phyloP scores from a whole-genome alignment of 2,888 invertebrate genomes.

The Ecdyonurus torrentis region DNA sequence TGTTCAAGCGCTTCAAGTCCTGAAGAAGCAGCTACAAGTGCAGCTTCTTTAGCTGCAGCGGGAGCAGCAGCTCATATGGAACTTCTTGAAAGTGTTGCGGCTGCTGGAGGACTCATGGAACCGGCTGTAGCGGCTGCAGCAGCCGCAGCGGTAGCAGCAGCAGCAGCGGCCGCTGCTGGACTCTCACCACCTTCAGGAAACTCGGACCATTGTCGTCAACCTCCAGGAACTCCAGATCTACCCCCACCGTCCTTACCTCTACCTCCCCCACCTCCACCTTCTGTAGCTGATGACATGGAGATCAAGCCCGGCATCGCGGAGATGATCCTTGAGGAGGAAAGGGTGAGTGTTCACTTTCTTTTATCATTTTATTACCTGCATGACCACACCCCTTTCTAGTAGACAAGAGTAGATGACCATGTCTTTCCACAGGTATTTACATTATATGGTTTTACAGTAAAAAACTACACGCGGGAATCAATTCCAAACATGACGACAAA shows the following conservation, averaged over 20 bases:
- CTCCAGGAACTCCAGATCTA: constrained; percentile 23
- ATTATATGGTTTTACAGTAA: too few species aligned
- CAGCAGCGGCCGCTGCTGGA: constrained; percentile 14
- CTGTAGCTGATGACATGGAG: constrained; percentile 55
- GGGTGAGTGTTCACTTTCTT: constrained; percentile 50
- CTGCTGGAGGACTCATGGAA: neutral
- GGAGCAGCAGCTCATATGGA: constrained; percentile 2
- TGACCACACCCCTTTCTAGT: too few species aligned
- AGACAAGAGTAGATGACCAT: too few species aligned
- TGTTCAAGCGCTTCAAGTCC: constrained; percentile 9
- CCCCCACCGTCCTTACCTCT: constrained; percentile 20
- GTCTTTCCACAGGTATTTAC: too few species aligned
- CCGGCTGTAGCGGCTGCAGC: constrained; percentile 6
- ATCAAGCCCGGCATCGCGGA: constrained; percentile 89
- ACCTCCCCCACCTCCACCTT: constrained; percentile 16
- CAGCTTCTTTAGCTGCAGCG: neutral
- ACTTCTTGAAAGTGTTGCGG: neutral
- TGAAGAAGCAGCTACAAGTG: neutral
- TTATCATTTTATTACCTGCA: constrained; percentile 3
- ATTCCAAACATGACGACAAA: too few species aligned
- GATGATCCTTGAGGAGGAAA: constrained; percentile 91
- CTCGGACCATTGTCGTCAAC: constrained; percentile 23
- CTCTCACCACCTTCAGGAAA: constrained; percentile 20
- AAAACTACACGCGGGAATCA: too few species aligned
- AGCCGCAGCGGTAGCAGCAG: constrained; percentile 6